Conservation (phyloP, 1,140 invertebrate genomes). For the Apolygus lucorum region DNA sequence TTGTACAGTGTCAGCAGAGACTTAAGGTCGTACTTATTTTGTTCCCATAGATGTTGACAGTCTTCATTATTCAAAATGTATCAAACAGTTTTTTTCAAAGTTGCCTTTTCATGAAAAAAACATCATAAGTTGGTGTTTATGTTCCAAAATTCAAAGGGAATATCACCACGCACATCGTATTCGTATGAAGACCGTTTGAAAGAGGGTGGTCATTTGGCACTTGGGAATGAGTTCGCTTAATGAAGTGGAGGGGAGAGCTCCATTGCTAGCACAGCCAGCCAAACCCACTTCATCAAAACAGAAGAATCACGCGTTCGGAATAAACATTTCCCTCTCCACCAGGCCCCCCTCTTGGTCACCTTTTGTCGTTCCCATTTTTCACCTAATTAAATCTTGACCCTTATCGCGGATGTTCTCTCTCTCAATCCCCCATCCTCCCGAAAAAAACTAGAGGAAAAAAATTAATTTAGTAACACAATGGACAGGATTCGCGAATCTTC, state of each 20-base stretch:
- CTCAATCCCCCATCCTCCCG: no score
- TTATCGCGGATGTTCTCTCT: no score
- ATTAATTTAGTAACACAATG: background rate
- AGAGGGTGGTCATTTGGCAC: background rate
- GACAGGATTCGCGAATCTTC: background rate
- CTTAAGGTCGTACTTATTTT: no score
- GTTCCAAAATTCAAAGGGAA: no score
- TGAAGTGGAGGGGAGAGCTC: background rate
- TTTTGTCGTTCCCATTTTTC: background rate
- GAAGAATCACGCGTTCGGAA: background rate
- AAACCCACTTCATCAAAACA: background rate
- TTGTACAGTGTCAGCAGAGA: no score
- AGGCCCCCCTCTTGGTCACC: background rate
- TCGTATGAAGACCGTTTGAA: background rate
- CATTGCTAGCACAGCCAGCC: background rate
- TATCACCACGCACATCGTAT: background rate
- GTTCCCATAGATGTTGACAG: no score
- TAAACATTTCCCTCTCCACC: background rate
- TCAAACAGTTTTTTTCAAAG: no score
- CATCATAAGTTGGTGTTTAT: no score
- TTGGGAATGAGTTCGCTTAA: background rate
- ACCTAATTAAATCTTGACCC: conserved; percentile 15
- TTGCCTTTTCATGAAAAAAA: no score
- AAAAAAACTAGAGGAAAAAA: background rate
- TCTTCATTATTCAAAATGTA: no score